Conservation (phyloP, 2,888 invertebrate species). For the Hecatera dysodea region DNA sequence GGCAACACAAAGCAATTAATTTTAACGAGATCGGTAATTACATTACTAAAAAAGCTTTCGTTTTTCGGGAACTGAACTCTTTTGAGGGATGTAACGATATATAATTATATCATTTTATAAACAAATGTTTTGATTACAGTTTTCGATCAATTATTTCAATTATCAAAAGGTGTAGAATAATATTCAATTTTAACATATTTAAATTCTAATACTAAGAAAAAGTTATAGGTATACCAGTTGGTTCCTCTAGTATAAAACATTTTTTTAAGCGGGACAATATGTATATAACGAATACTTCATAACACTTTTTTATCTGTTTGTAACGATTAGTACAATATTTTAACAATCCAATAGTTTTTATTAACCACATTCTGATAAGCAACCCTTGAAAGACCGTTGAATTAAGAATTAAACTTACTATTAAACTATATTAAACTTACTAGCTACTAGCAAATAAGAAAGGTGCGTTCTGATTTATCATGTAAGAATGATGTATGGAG, state of each 20-base stretch:
- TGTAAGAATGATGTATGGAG: slow-evolving; percentile 7
- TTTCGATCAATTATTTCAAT: not conserved
- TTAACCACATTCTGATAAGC: not conserved
- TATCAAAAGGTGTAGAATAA: no score
- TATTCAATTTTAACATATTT: not conserved
- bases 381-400: not conserved
- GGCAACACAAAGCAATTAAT: not conserved
- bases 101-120: not conserved
- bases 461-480: slow-evolving; percentile 8
- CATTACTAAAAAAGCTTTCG: slow-evolving; percentile 1
- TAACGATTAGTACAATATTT: not conserved
- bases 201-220: no score
- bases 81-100: not conserved
- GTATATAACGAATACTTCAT: no score
- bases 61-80: not conserved
- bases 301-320: no score
- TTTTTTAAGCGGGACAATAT: not conserved
- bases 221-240: no score
- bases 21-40: not conserved
- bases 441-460: not conserved
- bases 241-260: no score
- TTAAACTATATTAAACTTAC: no score
- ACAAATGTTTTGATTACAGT: not conserved
- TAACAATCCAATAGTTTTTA: not conserved
- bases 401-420: not conserved